Base-by-base conservation (phyloP, 2,888 invertebrate genomes). In the Brenthis ino region DNA sequence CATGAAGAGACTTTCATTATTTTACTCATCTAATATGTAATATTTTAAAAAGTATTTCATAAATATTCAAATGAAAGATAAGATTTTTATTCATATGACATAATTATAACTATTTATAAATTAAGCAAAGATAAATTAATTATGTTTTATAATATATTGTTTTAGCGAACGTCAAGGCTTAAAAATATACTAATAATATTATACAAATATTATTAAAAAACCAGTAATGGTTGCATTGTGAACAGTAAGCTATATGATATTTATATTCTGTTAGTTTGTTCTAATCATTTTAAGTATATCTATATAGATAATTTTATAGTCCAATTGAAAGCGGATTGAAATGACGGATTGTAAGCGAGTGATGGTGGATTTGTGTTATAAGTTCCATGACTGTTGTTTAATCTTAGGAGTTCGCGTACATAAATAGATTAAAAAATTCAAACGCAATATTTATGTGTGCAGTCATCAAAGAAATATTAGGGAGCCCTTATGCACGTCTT, bases 401-500 rank as follows among this genome's bases (percentile, higher is more conserved):
- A 69, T 72, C 57, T 75, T 60, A 67, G 64, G 67, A 72, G 64
- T 72, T 70, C 61, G 47, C 57, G 65, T 70, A 54, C 64, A 69
- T 74, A 69, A 72, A 72, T 70, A 56, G 63, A 71, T 65, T 64
- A 37, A 68, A 55, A 16, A 61, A 58, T 64, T 16, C 37, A 28
- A 37, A 57, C 16, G 50, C n/a, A 70, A 63, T 68, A 68, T 54
- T 50, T 64, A 53, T 60, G 67, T 61, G 63, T 72, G 67, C 58
- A 60, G 70, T 64, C 65, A 63, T 64, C 47, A 60, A 67, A 74
- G 63, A 54, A 64, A 48, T 68, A 67, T 63, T 28, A 77, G 72
- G 71, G 81, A 77, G 78, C 74, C 81, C 79, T 65, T 81, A 86
- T 83, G 83, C 81, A 77, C 79, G 75, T 77, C 75, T 79, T 80